These are phyloP conservation scores for Amazona ochrocephala DNA, from an alignment of 2,797 vertebrate species.

Conservation along the genomic window DNA sequence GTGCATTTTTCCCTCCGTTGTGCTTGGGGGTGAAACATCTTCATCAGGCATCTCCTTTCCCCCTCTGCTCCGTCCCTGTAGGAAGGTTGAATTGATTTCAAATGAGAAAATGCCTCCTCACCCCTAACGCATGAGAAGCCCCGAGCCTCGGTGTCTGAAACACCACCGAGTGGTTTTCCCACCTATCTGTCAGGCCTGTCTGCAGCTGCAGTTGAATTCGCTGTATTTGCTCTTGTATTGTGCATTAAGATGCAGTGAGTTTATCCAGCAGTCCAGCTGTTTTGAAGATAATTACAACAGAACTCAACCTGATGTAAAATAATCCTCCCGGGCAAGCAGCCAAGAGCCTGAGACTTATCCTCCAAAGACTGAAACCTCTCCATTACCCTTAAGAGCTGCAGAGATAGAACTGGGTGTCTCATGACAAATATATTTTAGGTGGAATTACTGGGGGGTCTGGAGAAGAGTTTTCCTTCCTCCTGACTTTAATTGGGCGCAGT, in stretches of 20 bases:
- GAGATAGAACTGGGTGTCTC: conserved; percentile 51
- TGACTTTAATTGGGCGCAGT: rapidly evolving
- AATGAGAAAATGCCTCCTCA: conserved; percentile 2
- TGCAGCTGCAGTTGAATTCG: conserved; percentile 78
- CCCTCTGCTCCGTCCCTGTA: rapidly evolving
- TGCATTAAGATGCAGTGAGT: conserved; percentile 73
- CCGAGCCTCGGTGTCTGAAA: neutral
- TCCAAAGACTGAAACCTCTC: conserved; percentile 71
- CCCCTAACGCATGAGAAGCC: neutral
- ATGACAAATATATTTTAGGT: conserved; percentile 59
- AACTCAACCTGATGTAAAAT: conserved; percentile 81
- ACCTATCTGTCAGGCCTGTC: conserved; percentile 42
- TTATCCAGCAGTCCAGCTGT: conserved; percentile 84
- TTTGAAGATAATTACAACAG: conserved; percentile 83
- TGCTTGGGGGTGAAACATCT: conserved; percentile 31
- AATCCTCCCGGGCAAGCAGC: conserved; percentile 77
- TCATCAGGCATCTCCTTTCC: neutral
- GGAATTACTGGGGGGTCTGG: neutral
- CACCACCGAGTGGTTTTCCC: neutral
- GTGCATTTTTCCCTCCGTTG: rapidly evolving
- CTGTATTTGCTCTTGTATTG: conserved; percentile 71
- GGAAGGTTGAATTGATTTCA: conserved; percentile 34
- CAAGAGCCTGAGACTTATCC: conserved; percentile 71
- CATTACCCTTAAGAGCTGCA: conserved; percentile 67
- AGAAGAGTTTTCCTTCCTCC: neutral